Conservation (phyloP, 1,140 invertebrate species). For the Anthonomus grandis region DNA sequence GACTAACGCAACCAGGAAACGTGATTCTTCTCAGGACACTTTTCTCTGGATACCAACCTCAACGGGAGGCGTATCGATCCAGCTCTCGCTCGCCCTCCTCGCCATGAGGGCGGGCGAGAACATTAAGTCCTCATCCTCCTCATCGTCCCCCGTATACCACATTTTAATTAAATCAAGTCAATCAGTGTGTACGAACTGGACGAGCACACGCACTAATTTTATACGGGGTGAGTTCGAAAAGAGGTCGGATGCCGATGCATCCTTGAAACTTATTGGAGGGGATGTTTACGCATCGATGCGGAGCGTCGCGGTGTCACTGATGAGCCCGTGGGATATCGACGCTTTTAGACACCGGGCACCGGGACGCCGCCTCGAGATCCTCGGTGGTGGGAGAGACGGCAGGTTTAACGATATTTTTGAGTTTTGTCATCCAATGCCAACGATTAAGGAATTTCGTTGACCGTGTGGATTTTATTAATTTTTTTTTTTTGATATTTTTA, state of each 20-base stretch:
- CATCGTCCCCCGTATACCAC: constrained; percentile 65
- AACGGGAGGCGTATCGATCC: constrained; percentile 78
- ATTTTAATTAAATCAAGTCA: too few relatives aligned
- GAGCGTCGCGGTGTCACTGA: constrained; percentile 21
- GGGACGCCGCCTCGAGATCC: constrained; percentile 17
- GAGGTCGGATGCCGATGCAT: too few relatives aligned
- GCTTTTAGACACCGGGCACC: constrained; percentile 46
- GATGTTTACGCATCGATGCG: too few relatives aligned
- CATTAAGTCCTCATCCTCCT: constrained; percentile 77
- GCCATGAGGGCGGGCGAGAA: constrained; percentile 81
- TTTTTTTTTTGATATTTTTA: too few relatives aligned
- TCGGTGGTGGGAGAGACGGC: background rate
- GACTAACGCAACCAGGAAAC: background rate
- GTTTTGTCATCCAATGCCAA: constrained; percentile 11
- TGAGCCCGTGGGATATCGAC: constrained; percentile 27
- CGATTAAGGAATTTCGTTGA: constrained; percentile 11
- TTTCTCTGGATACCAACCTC: constrained; percentile 61
- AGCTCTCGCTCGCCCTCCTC: constrained; percentile 76
- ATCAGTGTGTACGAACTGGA: too few relatives aligned
- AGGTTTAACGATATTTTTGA: background rate
- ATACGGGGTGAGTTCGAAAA: too few relatives aligned
- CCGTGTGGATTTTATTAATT: too few relatives aligned
- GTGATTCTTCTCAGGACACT: background rate
- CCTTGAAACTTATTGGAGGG: too few relatives aligned
- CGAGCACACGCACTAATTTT: too few relatives aligned